Evolutionary conservation across 1,140 invertebrate species (phyloP).

Genomic region (Drosophila arawakana): DNA sequence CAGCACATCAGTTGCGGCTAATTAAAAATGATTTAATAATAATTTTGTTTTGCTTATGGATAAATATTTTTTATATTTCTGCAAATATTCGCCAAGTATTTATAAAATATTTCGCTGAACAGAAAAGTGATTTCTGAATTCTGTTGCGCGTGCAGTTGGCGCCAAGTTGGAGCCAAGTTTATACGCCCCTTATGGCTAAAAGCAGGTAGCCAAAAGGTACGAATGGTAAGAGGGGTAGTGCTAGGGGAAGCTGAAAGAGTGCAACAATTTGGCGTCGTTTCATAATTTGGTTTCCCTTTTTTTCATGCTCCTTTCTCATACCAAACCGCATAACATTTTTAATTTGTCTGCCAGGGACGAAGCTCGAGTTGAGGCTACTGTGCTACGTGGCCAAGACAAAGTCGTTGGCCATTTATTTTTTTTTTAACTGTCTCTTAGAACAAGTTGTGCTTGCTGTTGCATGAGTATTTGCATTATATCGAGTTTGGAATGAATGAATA

Average conservation of each 20-base stretch:
- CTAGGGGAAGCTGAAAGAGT: neutral
- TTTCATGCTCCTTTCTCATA: conserved; percentile 13
- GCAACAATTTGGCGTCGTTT: conserved; percentile 62
- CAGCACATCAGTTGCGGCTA: neutral
- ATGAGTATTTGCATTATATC: neutral
- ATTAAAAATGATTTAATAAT: conserved; percentile 7
- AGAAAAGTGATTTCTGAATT: neutral
- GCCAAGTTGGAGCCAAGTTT: conserved; percentile 60
- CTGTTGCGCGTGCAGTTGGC: conserved; percentile 64
- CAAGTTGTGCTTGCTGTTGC: conserved; percentile 5
- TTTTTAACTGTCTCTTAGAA: neutral
- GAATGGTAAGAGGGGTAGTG: neutral
- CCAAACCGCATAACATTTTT: conserved; percentile 62
- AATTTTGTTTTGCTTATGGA: neutral
- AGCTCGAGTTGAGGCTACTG: conserved; percentile 50
- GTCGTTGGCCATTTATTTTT: neutral
- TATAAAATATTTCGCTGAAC: conserved; percentile 8
- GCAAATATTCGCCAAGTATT: conserved; percentile 8
- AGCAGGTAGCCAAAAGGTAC: conserved; percentile 30
- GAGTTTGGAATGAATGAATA: conserved; percentile 14
- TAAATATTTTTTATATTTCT: neutral
- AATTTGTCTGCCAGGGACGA: conserved; percentile 58
- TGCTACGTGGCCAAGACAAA: conserved; percentile 55
- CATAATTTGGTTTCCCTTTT: conserved; percentile 66
- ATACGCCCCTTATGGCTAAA: conserved; percentile 17